These are phyloP conservation scores for Cossypha niveicapilla DNA, from an alignment of 2,797 vertebrate genomes.

Conservation along the genomic window DNA sequence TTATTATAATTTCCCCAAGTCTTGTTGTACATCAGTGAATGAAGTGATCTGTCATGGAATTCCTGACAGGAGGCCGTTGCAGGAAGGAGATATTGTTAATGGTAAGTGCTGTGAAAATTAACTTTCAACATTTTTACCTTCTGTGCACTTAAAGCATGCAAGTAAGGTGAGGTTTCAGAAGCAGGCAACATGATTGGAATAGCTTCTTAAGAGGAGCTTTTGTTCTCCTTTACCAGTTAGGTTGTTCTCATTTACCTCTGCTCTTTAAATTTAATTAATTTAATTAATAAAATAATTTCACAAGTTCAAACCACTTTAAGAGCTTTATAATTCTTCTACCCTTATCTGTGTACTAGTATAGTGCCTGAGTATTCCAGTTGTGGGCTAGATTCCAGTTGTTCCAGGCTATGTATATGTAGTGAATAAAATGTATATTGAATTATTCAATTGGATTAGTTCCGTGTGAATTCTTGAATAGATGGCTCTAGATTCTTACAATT, in stretches of 20 bases:
- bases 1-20: slow-evolving; percentile 99
- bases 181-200: not conserved
- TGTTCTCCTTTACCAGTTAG: not conserved
- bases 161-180: not conserved
- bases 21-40: slow-evolving; percentile 97
- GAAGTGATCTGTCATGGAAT: slow-evolving; percentile 99
- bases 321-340: not conserved
- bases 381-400: not conserved
- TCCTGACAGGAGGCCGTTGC: slow-evolving; percentile 90
- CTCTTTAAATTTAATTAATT: not conserved
- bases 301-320: not conserved
- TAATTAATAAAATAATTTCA: not conserved
- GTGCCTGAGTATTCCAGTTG: not conserved
- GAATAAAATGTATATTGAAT: not conserved
- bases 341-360: not conserved
- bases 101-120: slow-evolving; percentile 74
- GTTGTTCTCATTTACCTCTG: not conserved
- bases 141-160: not conserved
- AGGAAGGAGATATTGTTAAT: slow-evolving; percentile 96
- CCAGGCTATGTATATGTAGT: not conserved
- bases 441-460: not conserved
- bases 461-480: not conserved
- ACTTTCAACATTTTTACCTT: not conserved
- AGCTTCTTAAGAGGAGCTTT: not conserved
- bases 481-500: not conserved